Conservation (phyloP, 2,113 vertebrate species). For the Leuciscus idus region DNA sequence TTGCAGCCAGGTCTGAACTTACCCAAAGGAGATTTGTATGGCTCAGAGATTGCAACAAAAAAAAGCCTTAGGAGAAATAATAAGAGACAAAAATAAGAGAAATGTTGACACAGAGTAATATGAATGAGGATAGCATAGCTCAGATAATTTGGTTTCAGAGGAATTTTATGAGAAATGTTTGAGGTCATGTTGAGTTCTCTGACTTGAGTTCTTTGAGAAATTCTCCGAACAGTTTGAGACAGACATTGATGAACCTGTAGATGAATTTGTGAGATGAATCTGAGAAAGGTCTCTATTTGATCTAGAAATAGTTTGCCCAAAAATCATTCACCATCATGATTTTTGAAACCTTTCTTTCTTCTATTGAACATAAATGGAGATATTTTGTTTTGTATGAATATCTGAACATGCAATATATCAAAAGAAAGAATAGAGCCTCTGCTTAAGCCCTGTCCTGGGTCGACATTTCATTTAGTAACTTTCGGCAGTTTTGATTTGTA, state of each 20-base stretch:
- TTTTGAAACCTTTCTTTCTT: too few relatives aligned
- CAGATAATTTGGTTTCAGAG: background rate
- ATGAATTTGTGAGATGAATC: background rate
- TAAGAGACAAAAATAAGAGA: background rate
- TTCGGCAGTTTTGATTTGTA: too few relatives aligned
- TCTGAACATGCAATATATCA: too few relatives aligned
- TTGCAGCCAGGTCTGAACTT: constrained; percentile 8
- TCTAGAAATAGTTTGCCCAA: too few relatives aligned
- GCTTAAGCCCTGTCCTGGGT: too few relatives aligned
- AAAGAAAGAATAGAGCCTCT: too few relatives aligned
- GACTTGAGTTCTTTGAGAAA: background rate
- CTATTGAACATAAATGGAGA: too few relatives aligned
- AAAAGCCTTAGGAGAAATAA: constrained; percentile 5
- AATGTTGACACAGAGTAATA: background rate
- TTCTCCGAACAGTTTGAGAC: background rate
- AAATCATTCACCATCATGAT: too few relatives aligned
- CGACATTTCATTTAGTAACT: too few relatives aligned
- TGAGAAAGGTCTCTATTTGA: background rate
- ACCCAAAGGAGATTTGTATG: background rate
- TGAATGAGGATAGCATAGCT: background rate
- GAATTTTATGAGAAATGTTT: background rate
- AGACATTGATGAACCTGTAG: background rate
- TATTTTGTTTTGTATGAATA: too few relatives aligned
- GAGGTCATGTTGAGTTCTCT: background rate
- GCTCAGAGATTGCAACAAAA: background rate